A percentile compares a stretch with the other conserved stretches of the same genome.
Conservation (phyloP, 2,888 invertebrate species). For the Dicycla oo region DNA sequence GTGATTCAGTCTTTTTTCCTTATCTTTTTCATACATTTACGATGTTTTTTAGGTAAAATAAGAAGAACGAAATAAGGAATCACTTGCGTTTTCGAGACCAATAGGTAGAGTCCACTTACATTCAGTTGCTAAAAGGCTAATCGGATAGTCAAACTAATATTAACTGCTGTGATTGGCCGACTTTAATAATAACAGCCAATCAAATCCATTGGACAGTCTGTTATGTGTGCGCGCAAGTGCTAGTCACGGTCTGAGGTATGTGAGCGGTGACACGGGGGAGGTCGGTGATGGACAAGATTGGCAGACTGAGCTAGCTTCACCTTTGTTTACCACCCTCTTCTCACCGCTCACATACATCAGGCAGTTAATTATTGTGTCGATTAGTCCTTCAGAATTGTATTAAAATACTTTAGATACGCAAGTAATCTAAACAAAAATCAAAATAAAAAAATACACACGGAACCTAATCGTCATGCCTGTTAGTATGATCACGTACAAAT, state of each 20-base stretch:
- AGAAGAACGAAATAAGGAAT: conserved; percentile 23
- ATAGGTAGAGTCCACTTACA: too few species aligned
- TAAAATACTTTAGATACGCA: conserved; percentile 37
- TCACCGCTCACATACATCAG: too few species aligned
- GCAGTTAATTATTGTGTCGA: not conserved
- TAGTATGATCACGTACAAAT: conserved; percentile 50
- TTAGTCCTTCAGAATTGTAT: not conserved
- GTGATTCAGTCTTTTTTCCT: conserved; percentile 61
- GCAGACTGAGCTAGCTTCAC: too few species aligned
- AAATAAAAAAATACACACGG: conserved; percentile 47
- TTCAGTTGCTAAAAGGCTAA: not conserved
- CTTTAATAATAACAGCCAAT: not conserved
- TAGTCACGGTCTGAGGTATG: too few species aligned
- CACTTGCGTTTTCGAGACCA: conserved; percentile 18
- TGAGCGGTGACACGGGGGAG: too few species aligned
- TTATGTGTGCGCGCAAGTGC: too few species aligned
- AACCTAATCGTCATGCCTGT: conserved; percentile 41
- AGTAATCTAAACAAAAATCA: conserved; percentile 19
- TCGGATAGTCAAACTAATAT: not conserved
- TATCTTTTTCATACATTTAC: conserved; percentile 27
- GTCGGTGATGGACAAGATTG: too few species aligned
- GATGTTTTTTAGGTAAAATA: conserved; percentile 25
- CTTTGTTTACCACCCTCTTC: too few species aligned
- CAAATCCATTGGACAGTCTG: not conserved
- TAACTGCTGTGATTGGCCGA: not conserved